These are phyloP conservation scores for Cheirogaleus medius DNA, from an alignment of 2,113 vertebrate genomes.

Conservation along the genomic window DNA sequence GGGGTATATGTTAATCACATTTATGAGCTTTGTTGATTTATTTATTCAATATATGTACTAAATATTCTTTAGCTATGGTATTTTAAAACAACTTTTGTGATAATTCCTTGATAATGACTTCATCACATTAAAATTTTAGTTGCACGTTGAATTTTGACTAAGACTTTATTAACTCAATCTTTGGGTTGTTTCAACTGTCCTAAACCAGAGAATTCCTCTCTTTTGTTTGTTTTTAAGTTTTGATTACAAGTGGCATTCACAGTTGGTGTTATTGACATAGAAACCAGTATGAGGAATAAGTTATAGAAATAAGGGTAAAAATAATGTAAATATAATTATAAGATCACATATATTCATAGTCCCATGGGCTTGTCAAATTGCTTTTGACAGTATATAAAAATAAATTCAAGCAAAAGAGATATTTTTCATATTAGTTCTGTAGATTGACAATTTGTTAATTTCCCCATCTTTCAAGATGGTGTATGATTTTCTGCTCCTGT, in stretches of 20 bases:
- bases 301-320: neutral
- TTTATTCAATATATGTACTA: neutral
- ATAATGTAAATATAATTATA: neutral
- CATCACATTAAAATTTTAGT: neutral
- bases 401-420: constrained; percentile 7
- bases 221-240: neutral
- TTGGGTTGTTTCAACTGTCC: neutral
- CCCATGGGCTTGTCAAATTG: neutral
- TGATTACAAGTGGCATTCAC: neutral
- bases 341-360: neutral
- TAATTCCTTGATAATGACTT: neutral
- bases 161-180: neutral
- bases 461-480: neutral
- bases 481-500: neutral
- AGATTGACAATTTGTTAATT: constrained; percentile 1
- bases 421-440: neutral
- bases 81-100: neutral
- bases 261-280: neutral
- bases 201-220: neutral
- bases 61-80: neutral
- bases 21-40: neutral
- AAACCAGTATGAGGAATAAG: neutral
- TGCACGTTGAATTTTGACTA: neutral
- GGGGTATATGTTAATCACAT: neutral
- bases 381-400: neutral